Evolutionary conservation across 2,888 invertebrate genomes (phyloP).

Genomic region (Ornithoptera priamus): DNA sequence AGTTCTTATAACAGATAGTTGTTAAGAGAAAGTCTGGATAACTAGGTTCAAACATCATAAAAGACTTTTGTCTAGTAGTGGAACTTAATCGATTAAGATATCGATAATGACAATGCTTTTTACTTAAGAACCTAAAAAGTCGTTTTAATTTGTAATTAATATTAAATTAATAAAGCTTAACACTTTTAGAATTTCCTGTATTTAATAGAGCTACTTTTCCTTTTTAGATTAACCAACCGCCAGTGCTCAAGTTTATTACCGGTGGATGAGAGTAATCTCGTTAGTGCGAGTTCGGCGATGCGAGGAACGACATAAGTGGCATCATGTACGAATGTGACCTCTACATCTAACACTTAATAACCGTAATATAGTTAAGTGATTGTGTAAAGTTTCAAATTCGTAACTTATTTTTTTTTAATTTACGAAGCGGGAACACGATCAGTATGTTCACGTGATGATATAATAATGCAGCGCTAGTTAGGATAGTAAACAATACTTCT

Average conservation of each 20-base stretch:
- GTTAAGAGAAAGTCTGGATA: not conserved
- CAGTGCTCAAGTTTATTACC: constrained; percentile 7
- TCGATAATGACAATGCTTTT: not conserved
- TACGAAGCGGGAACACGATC: not conserved
- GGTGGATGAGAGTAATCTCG: constrained; percentile 13
- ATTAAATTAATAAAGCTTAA: not conserved
- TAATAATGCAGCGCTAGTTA: too few species aligned
- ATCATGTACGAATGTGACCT: constrained; percentile 7
- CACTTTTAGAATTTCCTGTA: not conserved
- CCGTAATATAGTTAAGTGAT: constrained; percentile 8
- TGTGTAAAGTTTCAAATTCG: not conserved
- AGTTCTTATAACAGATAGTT: too few species aligned
- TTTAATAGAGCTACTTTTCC: not conserved
- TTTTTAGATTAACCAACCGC: constrained; percentile 7
- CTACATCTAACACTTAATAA: constrained; percentile 15
- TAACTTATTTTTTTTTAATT: not conserved
- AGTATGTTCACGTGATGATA: not conserved
- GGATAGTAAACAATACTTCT: too few species aligned
- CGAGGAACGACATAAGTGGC: constrained; percentile 23
- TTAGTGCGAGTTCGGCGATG: constrained; percentile 22
- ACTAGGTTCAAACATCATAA: not conserved
- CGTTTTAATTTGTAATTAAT: not conserved
- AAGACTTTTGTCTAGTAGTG: too few species aligned
- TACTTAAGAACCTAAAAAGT: not conserved
- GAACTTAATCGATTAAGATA: too few species aligned